phyloP scores from a whole-genome alignment of 2,113 vertebrate species.

The Kryptolebias marmoratus region DNA sequence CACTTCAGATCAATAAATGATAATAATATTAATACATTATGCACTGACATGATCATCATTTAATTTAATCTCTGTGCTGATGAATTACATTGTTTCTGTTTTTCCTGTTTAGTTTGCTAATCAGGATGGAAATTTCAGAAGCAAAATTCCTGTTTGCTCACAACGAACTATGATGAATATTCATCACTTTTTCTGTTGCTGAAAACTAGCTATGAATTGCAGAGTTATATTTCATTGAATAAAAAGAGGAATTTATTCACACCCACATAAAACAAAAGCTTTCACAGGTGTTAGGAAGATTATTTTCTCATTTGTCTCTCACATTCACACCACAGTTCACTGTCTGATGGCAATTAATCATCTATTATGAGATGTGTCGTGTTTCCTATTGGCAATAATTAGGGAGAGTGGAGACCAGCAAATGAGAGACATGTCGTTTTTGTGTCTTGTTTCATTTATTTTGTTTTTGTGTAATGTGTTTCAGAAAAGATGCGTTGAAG shows the following conservation, averaged over 20 bases:
- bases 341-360: slow-evolving; percentile 60
- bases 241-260: slow-evolving; percentile 61
- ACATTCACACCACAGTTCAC: slow-evolving; percentile 37
- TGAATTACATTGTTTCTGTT: slow-evolving; percentile 37
- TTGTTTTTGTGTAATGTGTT: not conserved
- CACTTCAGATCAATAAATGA: slow-evolving; percentile 6
- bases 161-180: slow-evolving; percentile 48
- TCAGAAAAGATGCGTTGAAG: not conserved
- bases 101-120: slow-evolving; percentile 33
- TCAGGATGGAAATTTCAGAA: slow-evolving; percentile 47
- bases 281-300: slow-evolving; percentile 48
- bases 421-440: slow-evolving; percentile 24
- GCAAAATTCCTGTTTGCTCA: slow-evolving; percentile 32
- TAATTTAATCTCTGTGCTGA: slow-evolving; percentile 33
- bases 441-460: not conserved
- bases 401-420: slow-evolving; percentile 47
- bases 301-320: slow-evolving; percentile 45
- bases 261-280: slow-evolving; percentile 46
- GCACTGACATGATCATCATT: slow-evolving; percentile 1
- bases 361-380: slow-evolving; percentile 58
- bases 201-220: slow-evolving; percentile 40
- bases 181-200: slow-evolving; percentile 37
- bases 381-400: slow-evolving; percentile 63
- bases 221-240: slow-evolving; percentile 41
- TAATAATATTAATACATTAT: slow-evolving; percentile 4